Conservation (phyloP, 2,888 invertebrate species). For the Neoscelio sp. region DNA sequence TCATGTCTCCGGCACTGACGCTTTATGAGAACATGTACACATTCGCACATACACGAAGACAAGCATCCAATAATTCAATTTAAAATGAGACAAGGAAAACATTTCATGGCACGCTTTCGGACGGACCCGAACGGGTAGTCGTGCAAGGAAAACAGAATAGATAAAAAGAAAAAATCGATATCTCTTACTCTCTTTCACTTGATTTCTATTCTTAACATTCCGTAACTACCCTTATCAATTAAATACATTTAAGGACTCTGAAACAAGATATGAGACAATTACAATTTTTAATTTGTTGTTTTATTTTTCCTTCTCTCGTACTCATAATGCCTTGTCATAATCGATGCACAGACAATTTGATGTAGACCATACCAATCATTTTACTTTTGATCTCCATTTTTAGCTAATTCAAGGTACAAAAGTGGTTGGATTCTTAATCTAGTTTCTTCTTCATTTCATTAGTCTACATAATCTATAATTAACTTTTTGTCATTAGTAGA, state of each 20-base stretch:
- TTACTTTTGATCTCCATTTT: too few relatives aligned
- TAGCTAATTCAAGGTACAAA: too few relatives aligned
- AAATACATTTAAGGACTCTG: conserved; percentile 30
- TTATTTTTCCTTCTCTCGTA: too few relatives aligned
- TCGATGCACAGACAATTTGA: too few relatives aligned
- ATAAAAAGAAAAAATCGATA: conserved; percentile 42
- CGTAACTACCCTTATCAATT: conserved; percentile 60
- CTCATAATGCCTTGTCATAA: too few relatives aligned
- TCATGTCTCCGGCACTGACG: conserved; percentile 25
- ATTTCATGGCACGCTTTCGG: conserved; percentile 53
- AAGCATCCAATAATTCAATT: conserved; percentile 24
- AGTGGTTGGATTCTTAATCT: too few relatives aligned
- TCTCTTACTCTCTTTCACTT: conserved; percentile 39
- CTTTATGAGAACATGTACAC: conserved; percentile 12
- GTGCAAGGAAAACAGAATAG: conserved; percentile 67
- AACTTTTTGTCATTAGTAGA: too few relatives aligned
- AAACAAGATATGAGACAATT: too few relatives aligned
- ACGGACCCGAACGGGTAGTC: conserved; percentile 51
- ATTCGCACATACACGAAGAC: conserved; percentile 2
- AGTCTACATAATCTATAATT: too few relatives aligned
- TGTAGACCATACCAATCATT: too few relatives aligned
- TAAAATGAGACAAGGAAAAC: conserved; percentile 62
- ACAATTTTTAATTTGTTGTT: too few relatives aligned
- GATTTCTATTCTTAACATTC: conserved; percentile 56
- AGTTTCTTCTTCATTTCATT: too few relatives aligned